Percentiles rank a stretch among this genome's conserved stretches.
Conservation (phyloP, 2,797 vertebrate species). For the Periophthalmus magnuspinnatus region DNA sequence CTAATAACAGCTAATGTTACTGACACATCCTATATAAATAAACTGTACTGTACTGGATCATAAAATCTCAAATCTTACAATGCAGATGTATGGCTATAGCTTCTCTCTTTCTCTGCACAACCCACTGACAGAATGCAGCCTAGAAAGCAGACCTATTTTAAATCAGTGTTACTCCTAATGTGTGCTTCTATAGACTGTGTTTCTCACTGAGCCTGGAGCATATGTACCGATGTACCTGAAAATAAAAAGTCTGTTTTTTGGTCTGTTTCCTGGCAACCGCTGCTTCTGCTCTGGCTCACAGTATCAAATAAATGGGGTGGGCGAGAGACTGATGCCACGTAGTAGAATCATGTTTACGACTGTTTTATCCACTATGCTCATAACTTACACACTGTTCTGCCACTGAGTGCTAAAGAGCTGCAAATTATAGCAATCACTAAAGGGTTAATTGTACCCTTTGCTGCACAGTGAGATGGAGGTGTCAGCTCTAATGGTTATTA, state of each 20-base stretch:
- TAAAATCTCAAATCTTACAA: no score
- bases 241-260: conserved; percentile 29
- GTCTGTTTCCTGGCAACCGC: conserved; percentile 54
- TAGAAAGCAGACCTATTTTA: conserved; percentile 2
- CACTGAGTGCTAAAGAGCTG: conserved; percentile 20
- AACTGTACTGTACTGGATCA: no score
- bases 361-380: conserved; percentile 46
- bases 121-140: not conserved
- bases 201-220: conserved; percentile 8
- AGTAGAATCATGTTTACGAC: conserved; percentile 49
- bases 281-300: conserved; percentile 37
- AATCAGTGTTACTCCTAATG: not conserved
- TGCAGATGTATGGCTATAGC: not conserved
- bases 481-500: conserved; percentile 31
- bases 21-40: no score
- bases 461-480: conserved; percentile 11
- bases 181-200: conserved; percentile 1
- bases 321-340: conserved; percentile 63
- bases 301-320: conserved; percentile 24
- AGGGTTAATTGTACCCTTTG: conserved; percentile 30
- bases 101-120: not conserved
- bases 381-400: conserved; percentile 35
- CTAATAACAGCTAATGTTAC: no score
- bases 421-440: conserved; percentile 29
- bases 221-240: conserved; percentile 17